Base-by-base conservation (phyloP, 1,140 invertebrate genomes). In the Zaprionus tsacasi region DNA sequence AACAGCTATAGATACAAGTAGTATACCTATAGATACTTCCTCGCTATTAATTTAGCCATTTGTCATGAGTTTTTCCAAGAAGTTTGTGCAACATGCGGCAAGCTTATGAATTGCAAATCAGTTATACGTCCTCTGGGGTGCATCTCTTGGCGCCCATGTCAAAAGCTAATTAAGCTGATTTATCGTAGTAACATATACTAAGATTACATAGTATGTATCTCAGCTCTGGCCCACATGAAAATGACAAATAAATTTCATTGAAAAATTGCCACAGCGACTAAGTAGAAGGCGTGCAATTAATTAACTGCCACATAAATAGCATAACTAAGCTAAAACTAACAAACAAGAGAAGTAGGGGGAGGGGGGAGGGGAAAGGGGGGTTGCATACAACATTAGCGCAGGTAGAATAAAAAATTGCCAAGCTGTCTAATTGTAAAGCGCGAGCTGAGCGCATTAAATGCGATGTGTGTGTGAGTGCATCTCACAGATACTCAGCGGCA, bases 351-450 rank as follows among this genome's bases (percentile, higher is more conserved):
- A 35, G 6, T 2, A 11, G 38, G 45, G 15, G 12, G 12, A 25
- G 21, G n/a, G 2, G 17, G 21, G 2, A 1, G 27, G 6, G 7
- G 33, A 30, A 12, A 43, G 70, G 43, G 15, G 33, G 70, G 33
- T 12, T 67, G 30, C 70, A 68, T 67, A 68, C 69, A 72, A 80
- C 59, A 59, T 55, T 45, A 45, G 40, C 40, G 6, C n/a, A 3
- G 40, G 38, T 12, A 40, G 40, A 15, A 77, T 66, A 74, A 79
- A 55, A 79, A 78, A 86, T 68, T 81, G 79, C 71, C 71, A 72
- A 61, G 67, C 25, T 70, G 87, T 80, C 83, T 87, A 87, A 87
- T 87, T 87, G 80, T 89, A 76, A 87, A 81, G 83, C 85, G 85
- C 74, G 74, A 88, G 78, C 79, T 38, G 15, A 50, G 58, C 72